A percentile compares a stretch with the other conserved stretches of the same genome.
Conservation (phyloP, 1,140 invertebrate species). For the Temnothorax longispinosus region DNA sequence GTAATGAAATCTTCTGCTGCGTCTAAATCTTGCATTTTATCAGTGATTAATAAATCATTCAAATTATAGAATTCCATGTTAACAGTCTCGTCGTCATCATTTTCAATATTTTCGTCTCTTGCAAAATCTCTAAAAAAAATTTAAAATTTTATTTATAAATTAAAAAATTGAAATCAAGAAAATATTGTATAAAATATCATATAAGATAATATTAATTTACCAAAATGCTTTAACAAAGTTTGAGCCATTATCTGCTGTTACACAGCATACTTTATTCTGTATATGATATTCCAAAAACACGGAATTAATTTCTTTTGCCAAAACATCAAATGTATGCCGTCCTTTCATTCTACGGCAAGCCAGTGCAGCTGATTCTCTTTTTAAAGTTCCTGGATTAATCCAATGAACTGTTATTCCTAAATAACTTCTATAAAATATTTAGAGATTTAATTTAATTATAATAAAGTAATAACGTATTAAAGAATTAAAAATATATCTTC, state of each 20-base stretch:
- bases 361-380: conserved; percentile 24
- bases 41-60: neutral
- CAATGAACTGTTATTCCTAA: conserved; percentile 26
- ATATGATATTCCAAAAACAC: conserved; percentile 2
- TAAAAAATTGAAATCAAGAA: neutral
- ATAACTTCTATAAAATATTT: neutral
- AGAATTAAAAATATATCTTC: neutral
- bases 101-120: neutral
- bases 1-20: neutral
- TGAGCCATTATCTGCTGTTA: conserved; percentile 11
- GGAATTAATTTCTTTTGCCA: neutral
- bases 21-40: neutral
- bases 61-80: neutral
- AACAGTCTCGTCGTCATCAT: neutral
- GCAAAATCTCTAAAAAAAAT: neutral
- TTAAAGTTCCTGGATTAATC: neutral
- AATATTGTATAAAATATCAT: neutral
- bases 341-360: conserved; percentile 8
- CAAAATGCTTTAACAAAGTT: conserved; percentile 32
- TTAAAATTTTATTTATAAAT: conserved; percentile 2
- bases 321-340: conserved; percentile 3
- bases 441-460: neutral
- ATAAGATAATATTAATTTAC: neutral
- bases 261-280: neutral
- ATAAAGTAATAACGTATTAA: neutral